Evolutionary conservation across 1,140 invertebrate genomes (phyloP).

Genomic region (Psilanteris sp.): DNA sequence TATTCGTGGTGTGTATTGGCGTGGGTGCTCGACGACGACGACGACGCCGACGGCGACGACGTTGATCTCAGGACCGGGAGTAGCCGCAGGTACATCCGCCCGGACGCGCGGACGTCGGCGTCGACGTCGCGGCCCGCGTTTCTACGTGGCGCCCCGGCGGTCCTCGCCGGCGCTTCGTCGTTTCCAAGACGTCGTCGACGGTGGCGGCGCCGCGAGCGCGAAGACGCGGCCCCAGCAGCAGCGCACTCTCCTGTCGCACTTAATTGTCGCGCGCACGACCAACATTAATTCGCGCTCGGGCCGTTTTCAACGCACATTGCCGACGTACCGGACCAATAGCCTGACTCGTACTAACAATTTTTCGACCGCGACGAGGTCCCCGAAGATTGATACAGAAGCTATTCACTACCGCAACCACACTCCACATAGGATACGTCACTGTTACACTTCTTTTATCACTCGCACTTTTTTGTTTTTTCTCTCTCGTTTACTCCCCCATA

Average conservation of each 20-base stretch:
- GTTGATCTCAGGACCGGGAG: slow-evolving; percentile 29
- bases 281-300: slow-evolving; percentile 50
- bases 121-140: slow-evolving; percentile 42
- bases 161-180: slow-evolving; percentile 19
- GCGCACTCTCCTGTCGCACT: slow-evolving; percentile 30
- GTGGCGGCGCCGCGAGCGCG: slow-evolving; percentile 35
- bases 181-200: slow-evolving; percentile 22
- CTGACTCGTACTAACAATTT: background rate
- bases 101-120: slow-evolving; percentile 43
- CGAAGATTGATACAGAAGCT: no score
- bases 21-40: slow-evolving; percentile 47
- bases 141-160: slow-evolving; percentile 36
- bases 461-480: slow-evolving; percentile 13
- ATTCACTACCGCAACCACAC: slow-evolving; percentile 1
- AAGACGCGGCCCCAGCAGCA: slow-evolving; percentile 29
- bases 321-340: slow-evolving; percentile 7
- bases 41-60: slow-evolving; percentile 45
- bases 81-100: slow-evolving; percentile 42
- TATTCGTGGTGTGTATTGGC: slow-evolving; percentile 72
- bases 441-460: slow-evolving; percentile 23
- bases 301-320: slow-evolving; percentile 37
- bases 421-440: slow-evolving; percentile 38
- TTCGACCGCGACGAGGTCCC: no score
- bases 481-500: background rate
- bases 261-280: slow-evolving; percentile 21